Evolutionary conservation across 2,888 invertebrate species (phyloP).

Genomic region (Eilema griseolum): DNA sequence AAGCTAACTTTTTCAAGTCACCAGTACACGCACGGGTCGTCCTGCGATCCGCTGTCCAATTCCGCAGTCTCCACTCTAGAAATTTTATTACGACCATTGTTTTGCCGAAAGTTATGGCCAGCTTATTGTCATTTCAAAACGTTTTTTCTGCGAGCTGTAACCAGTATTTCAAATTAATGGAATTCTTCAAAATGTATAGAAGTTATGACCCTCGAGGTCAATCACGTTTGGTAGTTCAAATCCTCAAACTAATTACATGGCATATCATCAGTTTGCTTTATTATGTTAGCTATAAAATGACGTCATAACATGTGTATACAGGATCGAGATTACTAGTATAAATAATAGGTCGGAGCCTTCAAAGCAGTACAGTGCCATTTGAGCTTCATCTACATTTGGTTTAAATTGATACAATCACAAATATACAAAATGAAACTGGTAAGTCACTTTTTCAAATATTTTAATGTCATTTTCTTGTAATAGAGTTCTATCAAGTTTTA

Average conservation of each 20-base stretch:
- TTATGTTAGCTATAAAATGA: constrained; percentile 67
- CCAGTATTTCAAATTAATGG: constrained; percentile 56
- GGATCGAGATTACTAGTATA: constrained; percentile 74
- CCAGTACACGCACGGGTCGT: too few species aligned
- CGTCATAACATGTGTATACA: constrained; percentile 73
- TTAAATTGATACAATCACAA: constrained; percentile 38
- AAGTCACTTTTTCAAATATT: constrained; percentile 47
- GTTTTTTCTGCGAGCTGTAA: too few species aligned
- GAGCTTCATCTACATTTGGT: constrained; percentile 58
- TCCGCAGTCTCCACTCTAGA: too few species aligned
- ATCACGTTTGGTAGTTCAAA: constrained; percentile 60
- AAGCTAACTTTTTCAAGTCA: too few species aligned
- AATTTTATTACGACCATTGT: too few species aligned
- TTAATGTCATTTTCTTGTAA: not conserved
- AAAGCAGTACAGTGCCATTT: constrained; percentile 63
- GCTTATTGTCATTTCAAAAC: too few species aligned
- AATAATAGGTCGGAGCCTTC: constrained; percentile 74
- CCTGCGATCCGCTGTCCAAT: too few species aligned
- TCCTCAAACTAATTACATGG: constrained; percentile 71
- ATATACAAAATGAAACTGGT: constrained; percentile 80
- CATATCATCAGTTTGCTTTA: constrained; percentile 65
- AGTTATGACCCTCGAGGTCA: constrained; percentile 74
- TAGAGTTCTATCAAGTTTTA: too few species aligned
- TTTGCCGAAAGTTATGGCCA: too few species aligned
- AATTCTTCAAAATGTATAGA: constrained; percentile 68